Evolutionary conservation across 1,140 invertebrate genomes (phyloP), one percentile per base, ranked within the genome.

Genomic region (Tetragonula clypearis): DNA sequence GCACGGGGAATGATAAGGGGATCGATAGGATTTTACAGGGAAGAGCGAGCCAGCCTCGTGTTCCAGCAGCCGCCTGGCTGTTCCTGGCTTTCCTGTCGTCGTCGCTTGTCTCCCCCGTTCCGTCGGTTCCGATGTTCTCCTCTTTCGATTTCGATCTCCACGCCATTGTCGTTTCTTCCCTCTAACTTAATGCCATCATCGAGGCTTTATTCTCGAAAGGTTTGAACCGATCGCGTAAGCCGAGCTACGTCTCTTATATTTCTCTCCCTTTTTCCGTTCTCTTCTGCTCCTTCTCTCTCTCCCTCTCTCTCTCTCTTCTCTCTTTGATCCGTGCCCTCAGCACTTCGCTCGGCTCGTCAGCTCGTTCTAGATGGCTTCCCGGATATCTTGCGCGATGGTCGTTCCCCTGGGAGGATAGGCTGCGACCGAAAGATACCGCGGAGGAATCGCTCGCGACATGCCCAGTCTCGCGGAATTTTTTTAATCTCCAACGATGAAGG

Each of bases 301-400:
- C n/a, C n/a, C n/a, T n/a, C n/a, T n/a, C n/a, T n/a, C 8, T 5
- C 14, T 21, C 55, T 35, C 73, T 69, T 15, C 35, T 68, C 11
- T 11, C 17, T 41, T 35, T 35, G 26, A 2, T 21, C 3, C 60
- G 19, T 82, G 41, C 74, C 73, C 55, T 65, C 26, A 62, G 58
- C 66, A 82, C 82, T 87, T 89, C 65, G 82, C 76, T 77, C 66
- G 21, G 68, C 84, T 86, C 88, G 78, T 78, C 75, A 79, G 30
- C 41, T 49, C 79, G 65, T n/a, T 82, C 55, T 66, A 84, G 86
- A 90, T 90, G 71, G 73, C 73, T 90, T 87, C 85, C 68, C n/a
- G 82, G 82, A 89, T 89, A 82, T 58, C 75, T 77, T 65, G 30
- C 41, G 35, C 66, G 88, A 87, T 87, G 81, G 79, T 85, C 79